These are phyloP conservation scores for Pseudococcus viburni DNA, from an alignment of 2,888 invertebrate species.

Conservation along the genomic window DNA sequence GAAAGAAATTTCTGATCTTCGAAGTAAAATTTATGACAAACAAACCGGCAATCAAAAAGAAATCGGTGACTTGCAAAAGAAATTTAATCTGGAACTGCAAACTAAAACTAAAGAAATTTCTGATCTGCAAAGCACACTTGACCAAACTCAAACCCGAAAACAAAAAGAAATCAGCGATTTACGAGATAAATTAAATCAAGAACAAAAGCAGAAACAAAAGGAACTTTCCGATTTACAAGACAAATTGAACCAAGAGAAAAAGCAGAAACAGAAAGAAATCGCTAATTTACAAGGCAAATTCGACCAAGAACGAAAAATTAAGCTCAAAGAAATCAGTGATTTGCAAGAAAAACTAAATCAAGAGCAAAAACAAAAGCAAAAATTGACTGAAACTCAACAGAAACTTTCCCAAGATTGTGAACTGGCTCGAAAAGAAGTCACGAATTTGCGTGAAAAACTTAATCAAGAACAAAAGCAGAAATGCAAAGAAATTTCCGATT, in stretches of 20 bases:
- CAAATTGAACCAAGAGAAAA: background rate
- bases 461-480: constrained; percentile 62
- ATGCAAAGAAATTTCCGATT: constrained; percentile 63
- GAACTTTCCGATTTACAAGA: constrained; percentile 12
- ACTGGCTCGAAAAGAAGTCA: constrained; percentile 64
- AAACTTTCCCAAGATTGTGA: constrained; percentile 60
- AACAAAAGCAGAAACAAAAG: constrained; percentile 38
- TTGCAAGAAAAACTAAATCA: constrained; percentile 56
- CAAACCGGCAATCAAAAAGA: background rate
- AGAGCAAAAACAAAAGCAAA: constrained; percentile 66
- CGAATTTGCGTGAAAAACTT: constrained; percentile 54
- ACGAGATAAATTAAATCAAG: background rate
- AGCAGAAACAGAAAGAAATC: constrained; percentile 55
- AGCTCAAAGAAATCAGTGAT: constrained; percentile 59
- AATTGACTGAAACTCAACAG: constrained; percentile 46
- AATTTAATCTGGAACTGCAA: background rate
- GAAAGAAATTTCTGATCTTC: background rate
- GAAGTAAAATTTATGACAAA: background rate
- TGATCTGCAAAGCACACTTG: background rate
- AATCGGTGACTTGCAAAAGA: background rate
- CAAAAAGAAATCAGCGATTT: constrained; percentile 57
- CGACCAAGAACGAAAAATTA: background rate
- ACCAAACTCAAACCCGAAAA: background rate
- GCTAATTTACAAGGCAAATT: background rate
- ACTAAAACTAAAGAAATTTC: background rate